A percentile compares a stretch with the other conserved stretches of the same genome.
Conservation (phyloP, 2,888 invertebrate genomes). For the Cerceris rybyensis region DNA sequence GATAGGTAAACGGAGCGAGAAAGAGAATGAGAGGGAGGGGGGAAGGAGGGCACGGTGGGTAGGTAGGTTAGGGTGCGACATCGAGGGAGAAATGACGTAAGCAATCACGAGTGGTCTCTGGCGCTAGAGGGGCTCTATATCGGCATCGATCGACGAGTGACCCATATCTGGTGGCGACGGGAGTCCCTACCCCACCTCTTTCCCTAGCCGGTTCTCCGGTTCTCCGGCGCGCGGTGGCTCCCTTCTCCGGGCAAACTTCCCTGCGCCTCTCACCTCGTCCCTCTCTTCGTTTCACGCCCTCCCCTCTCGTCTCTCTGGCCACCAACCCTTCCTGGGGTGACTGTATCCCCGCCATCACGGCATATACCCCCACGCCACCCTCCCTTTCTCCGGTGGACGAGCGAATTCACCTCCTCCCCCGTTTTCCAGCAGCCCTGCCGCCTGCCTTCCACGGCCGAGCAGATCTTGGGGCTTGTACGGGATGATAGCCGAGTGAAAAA, state of each 20-base stretch:
- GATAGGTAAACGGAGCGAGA: not conserved
- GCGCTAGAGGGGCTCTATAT: conserved; percentile 72
- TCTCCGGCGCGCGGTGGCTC: no score
- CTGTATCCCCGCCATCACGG: conserved; percentile 46
- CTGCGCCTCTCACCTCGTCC: conserved; percentile 8
- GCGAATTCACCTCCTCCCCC: conserved; percentile 63
- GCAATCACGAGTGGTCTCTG: conserved; percentile 67
- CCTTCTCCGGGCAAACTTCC: no score
- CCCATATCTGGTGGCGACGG: conserved; percentile 77
- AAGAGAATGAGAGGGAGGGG: conserved; percentile 72
- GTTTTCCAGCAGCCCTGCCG: conserved; percentile 72
- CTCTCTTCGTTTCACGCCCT: conserved; percentile 17
- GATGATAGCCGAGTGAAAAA: conserved; percentile 76
- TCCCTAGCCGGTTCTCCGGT: no score
- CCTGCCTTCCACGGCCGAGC: conserved; percentile 73
- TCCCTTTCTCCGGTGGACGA: conserved; percentile 49
- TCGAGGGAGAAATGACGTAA: conserved; percentile 78
- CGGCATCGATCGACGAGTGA: conserved; percentile 81
- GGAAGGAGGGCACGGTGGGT: conserved; percentile 78
- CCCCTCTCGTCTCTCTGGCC: conserved; percentile 32
- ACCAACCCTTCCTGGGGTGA: conserved; percentile 25
- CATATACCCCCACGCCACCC: conserved; percentile 52
- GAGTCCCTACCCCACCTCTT: conserved; percentile 47
- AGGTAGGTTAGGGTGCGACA: conserved; percentile 59
- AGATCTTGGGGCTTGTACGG: conserved; percentile 75